Base-by-base conservation (phyloP, 2,888 invertebrate genomes). In the Cerceris ruficornis region DNA sequence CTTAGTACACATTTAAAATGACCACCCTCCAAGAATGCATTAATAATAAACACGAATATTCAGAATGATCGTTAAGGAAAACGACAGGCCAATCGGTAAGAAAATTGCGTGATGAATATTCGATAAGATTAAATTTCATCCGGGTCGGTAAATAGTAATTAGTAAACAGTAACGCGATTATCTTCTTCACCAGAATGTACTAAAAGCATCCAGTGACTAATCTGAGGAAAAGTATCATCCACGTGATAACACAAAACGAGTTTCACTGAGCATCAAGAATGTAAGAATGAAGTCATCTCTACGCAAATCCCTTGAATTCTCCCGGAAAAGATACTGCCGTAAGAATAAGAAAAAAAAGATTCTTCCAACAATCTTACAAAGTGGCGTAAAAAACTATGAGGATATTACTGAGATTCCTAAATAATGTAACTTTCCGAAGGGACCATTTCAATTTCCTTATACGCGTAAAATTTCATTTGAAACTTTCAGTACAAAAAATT, bases 41-140 rank as follows among this genome's bases (percentile, higher is more conserved):
- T 52, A 67, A 60, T 54, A 60, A 54, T 28, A 43, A 69, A 58
- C 55, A 68, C 0, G 7, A 7, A 57, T 58, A 28, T 65, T 39
- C 52, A 52, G 50, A 69, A 67, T 62, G 43, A 14, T 71, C 52
- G 42, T 61, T 14, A 77, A 62, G 46, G 43, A 28, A 50, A 43
- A 17, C 61, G 55, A 55, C 52, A 28, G 72, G 64, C 77, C 58
- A 62, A 59, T 15, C 60, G 74, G 55, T 39, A 65, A 69, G 68
- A 57, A 74, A 67, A 71, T 66, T 69, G 28, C n/a, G 11, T 17
- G 71, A 80, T 75, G 65, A 81, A 84, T 78, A 71, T 75, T 74
- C 75, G 62, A 81, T 80, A 62, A 57, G 60, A 28, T 15, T 41
- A 41, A 54, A 42, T 57, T 17, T 49, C n/a, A 9, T 39, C 42